Conservation (phyloP, 2,888 invertebrate genomes). For the Aradus depressus region DNA sequence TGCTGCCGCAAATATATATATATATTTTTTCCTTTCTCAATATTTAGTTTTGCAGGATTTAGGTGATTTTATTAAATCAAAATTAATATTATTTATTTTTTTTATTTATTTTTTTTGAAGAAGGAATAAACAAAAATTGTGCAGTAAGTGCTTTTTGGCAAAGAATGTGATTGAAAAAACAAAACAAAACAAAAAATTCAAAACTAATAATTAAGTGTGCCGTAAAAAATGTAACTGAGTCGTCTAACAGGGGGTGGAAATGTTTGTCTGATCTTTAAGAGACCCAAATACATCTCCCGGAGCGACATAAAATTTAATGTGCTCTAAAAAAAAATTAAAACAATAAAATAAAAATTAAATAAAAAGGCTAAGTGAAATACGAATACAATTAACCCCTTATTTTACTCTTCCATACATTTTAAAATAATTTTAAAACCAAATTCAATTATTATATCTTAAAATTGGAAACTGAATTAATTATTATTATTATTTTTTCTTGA, state of each 20-base stretch:
- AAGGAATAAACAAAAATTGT: constrained; percentile 33
- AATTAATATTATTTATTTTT: too few species aligned
- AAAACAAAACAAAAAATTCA: constrained; percentile 16
- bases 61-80: constrained; percentile 14
- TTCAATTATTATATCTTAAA: constrained; percentile 8
- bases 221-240: constrained; percentile 14
- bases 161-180: constrained; percentile 17
- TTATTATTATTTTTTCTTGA: too few species aligned
- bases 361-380: constrained; percentile 24
- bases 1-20: constrained; percentile 10
- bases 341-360: constrained; percentile 9
- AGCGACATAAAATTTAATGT: constrained; percentile 57
- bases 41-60: constrained; percentile 13
- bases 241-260: constrained; percentile 14
- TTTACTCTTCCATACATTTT: constrained; percentile 11
- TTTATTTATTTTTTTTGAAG: too few species aligned
- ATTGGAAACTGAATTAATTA: too few species aligned
- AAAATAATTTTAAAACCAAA: too few species aligned
- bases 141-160: constrained; percentile 29
- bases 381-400: constrained; percentile 8
- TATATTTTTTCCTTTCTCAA: constrained; percentile 16
- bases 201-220: constrained; percentile 16
- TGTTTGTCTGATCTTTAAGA: background rate
- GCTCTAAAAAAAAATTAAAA: constrained; percentile 44
- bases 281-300: constrained; percentile 23